Evolutionary conservation across 2,113 vertebrate species (phyloP).

Genomic region (Toxotes jaculatrix): DNA sequence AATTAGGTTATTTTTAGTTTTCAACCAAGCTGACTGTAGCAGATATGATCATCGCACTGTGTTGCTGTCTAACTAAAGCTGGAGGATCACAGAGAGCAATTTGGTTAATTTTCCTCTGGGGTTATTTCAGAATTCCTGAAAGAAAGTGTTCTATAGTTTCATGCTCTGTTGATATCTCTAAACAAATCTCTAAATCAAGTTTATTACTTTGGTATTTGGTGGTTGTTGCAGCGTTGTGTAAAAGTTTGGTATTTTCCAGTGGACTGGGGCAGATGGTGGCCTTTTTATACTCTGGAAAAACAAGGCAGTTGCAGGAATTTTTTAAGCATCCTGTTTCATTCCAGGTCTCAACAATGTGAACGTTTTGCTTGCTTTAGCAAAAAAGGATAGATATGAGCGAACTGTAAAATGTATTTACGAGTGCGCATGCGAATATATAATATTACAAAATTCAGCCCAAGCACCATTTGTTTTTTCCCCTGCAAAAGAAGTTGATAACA

Average conservation of each 20-base stretch:
- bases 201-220: constrained; percentile 38
- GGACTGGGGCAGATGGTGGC: constrained; percentile 1
- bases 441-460: no score
- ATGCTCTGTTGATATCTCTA: constrained; percentile 5
- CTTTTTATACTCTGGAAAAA: constrained; percentile 17
- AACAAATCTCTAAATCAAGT: constrained; percentile 23
- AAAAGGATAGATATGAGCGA: no score
- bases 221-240: constrained; percentile 11
- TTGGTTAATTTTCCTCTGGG: background rate
- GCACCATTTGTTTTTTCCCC: no score
- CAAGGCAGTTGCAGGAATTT: constrained; percentile 6
- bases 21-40: background rate
- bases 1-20: constrained; percentile 29
- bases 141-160: background rate
- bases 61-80: background rate
- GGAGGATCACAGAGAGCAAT: background rate
- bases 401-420: no score
- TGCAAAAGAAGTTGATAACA: no score
- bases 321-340: background rate
- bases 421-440: no score
- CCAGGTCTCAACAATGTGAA: no score
- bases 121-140: background rate
- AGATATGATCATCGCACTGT: background rate
- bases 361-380: no score
- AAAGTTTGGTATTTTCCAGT: constrained; percentile 42